Percentiles rank a stretch among this genome's conserved stretches.
Conservation (phyloP, 1,140 invertebrate genomes). For the Phymastichus coffea region DNA sequence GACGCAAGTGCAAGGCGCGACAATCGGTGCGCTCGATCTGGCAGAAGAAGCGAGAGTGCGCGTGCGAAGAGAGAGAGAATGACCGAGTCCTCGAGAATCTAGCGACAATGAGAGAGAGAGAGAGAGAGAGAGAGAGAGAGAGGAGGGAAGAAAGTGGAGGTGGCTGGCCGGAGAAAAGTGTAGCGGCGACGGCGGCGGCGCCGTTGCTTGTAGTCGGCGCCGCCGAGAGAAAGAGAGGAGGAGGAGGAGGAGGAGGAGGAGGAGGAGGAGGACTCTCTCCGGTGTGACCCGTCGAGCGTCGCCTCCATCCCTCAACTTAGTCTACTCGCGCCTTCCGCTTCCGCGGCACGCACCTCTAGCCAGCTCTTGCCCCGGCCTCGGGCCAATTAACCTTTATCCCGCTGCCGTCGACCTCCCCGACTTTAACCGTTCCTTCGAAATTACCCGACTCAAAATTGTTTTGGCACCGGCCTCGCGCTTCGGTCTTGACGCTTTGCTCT, state of each 20-base stretch:
- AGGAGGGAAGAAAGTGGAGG: not conserved
- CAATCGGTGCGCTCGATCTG: not conserved
- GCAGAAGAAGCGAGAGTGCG: not conserved
- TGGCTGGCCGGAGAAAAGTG: not conserved
- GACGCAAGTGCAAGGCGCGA: not conserved
- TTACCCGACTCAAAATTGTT: not conserved
- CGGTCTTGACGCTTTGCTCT: no score
- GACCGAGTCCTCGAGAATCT: not conserved
- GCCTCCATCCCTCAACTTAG: slow-evolving; percentile 23
- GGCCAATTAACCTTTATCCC: no score
- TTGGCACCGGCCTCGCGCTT: not conserved
- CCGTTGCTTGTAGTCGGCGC: no score
- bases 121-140: not conserved
- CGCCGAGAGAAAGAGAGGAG: no score
- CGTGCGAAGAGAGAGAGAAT: no score
- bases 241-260: not conserved
- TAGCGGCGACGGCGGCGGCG: not conserved
- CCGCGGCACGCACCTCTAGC: slow-evolving; percentile 19
- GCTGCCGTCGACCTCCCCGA: no score
- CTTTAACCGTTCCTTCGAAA: not conserved
- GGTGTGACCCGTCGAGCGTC: slow-evolving; percentile 6
- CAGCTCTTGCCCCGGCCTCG: no score
- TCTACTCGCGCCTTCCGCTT: slow-evolving; percentile 25
- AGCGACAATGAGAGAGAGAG: not conserved
- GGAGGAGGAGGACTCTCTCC: slow-evolving; percentile 1